phyloP scores from a whole-genome alignment of 2,888 invertebrate species.

The Philereme vetulata region DNA sequence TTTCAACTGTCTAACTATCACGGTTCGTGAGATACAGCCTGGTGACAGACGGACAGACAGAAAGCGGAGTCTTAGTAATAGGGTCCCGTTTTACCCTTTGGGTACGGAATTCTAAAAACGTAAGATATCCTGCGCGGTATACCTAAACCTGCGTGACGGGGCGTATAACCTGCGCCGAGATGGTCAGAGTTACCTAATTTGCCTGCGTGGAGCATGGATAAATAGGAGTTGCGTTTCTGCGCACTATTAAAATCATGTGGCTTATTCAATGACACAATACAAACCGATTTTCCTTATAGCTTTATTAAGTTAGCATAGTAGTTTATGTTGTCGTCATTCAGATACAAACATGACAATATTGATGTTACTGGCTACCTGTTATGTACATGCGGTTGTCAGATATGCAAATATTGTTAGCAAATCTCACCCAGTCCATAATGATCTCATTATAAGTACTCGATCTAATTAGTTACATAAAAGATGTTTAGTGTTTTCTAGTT shows the following conservation, averaged over 20 bases:
- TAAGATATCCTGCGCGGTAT: no score
- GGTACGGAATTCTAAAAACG: no score
- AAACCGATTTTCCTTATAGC: constrained; percentile 18
- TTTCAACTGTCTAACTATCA: no score
- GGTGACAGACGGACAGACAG: no score
- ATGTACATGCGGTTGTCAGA: constrained; percentile 97
- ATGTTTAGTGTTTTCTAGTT: no score
- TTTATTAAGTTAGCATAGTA: constrained; percentile 6
- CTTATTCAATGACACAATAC: neutral
- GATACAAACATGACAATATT: constrained; percentile 23
- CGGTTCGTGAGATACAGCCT: no score
- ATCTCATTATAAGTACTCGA: neutral
- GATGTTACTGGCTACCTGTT: constrained; percentile 82
- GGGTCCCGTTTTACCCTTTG: no score
- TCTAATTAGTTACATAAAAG: neutral
- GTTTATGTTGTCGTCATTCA: constrained; percentile 18
- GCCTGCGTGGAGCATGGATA: neutral
- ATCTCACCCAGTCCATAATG: neutral
- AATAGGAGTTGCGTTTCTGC: neutral
- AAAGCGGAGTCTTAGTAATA: no score
- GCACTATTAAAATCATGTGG: neutral
- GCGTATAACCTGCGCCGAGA: no score
- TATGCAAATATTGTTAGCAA: constrained; percentile 96
- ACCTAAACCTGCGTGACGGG: no score
- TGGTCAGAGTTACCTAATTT: no score